Base-by-base conservation (phyloP, 2,797 vertebrate species). In the Otolemur crassicaudatus region DNA sequence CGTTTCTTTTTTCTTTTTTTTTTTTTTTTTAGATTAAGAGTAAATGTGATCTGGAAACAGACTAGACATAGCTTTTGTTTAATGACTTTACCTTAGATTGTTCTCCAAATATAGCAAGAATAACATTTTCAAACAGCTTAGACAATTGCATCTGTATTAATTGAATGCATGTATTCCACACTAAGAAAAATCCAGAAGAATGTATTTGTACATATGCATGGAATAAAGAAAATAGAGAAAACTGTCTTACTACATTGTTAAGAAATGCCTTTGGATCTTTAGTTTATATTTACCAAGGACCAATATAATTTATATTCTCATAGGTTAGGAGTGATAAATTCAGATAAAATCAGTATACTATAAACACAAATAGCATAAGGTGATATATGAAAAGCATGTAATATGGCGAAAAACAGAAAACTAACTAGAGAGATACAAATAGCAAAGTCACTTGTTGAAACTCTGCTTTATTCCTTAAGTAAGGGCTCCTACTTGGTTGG, bases 11-110 rank as follows among this genome's bases (percentile, higher is more conserved):
- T 37, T 37, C 34, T 37, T 67, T 31, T 34, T 91, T 60, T 82
- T 79, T 58, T 11, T 17, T 81, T 29, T 12, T 20, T 22, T 83
- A 27, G 80, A 2, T 27, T 90, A 77, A 92, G 90, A 92, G 58
- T 25, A 82, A 84, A 95, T 80, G 63, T 94, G 90, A 76, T 73
- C n/a, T 94, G 89, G 63, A 93, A 81, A 69, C 46, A 91, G 63
- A 94, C 75, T 7, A 94, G 49, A 75, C 23, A 86, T 31, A 25
- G 14, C 43, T 79, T 75, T 96, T 83, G 87, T 80, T 85, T 70
- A 94, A 77, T 75, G 84, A 89, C 37, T 90, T 92, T 82, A 61
- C 63, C 65, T 82, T 92, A 86, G 10, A 89, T 23, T 46, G 34
- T 11, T 75, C 29, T 96, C 29, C 88, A 95, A 90, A 90, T 61